Evolutionary conservation across 2,797 vertebrate genomes (phyloP).

Genomic region (Macrochelys suwanniensis): DNA sequence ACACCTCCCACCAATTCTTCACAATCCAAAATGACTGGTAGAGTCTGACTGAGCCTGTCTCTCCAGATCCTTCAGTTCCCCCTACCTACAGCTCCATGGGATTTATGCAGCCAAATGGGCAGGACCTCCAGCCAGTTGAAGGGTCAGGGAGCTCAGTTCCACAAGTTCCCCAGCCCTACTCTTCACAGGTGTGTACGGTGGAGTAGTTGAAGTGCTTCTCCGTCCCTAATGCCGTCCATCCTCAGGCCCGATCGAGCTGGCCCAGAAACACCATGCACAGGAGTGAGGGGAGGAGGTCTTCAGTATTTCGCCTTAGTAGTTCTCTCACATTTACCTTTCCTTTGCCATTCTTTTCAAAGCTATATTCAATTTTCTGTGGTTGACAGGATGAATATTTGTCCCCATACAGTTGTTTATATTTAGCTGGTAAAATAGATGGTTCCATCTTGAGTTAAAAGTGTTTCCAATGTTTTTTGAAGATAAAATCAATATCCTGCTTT

Average conservation of each 20-base stretch:
- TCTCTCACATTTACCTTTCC: neutral
- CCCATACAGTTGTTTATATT: neutral
- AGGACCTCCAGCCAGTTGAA: neutral
- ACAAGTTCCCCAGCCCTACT: neutral
- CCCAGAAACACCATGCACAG: neutral
- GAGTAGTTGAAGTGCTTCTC: neutral
- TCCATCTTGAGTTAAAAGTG: neutral
- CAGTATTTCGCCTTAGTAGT: neutral
- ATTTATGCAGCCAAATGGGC: neutral
- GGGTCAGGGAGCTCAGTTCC: neutral
- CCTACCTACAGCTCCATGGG: neutral
- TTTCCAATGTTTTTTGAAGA: neutral
- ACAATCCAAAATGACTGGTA: neutral
- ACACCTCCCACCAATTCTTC: neutral
- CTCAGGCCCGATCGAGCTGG: neutral
- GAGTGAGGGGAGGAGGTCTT: neutral
- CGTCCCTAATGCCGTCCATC: neutral
- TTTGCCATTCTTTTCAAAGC: neutral
- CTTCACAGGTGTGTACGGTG: neutral
- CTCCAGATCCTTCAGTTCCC: neutral
- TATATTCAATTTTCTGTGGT: neutral
- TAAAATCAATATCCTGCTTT: conserved; percentile 1
- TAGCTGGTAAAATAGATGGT: neutral
- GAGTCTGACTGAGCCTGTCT: neutral
- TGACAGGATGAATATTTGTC: neutral